Conservation (phyloP, 2,888 invertebrate genomes). For the Branchinecta sandiegonensis region DNA sequence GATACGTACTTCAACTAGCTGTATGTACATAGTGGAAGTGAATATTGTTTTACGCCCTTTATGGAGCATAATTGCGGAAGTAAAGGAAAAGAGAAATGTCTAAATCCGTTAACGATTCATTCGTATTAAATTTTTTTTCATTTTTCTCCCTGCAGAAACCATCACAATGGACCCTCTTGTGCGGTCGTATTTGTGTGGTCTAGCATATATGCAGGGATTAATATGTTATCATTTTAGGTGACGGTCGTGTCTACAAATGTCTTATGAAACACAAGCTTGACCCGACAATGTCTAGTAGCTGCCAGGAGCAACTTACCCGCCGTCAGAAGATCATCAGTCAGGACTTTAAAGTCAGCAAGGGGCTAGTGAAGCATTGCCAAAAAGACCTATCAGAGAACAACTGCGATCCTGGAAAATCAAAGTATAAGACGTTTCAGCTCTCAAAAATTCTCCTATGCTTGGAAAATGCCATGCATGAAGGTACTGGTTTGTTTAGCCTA, state of each 20-base stretch:
- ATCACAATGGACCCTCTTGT: too few species aligned
- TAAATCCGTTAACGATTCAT: too few species aligned
- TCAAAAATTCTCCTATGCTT: conserved; percentile 85
- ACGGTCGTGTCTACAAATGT: conserved; percentile 75
- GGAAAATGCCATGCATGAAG: conserved; percentile 59
- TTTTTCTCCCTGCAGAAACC: too few species aligned
- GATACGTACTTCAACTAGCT: too few species aligned
- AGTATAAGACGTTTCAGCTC: conserved; percentile 64
- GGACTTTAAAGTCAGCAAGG: conserved; percentile 79
- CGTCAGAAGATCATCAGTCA: conserved; percentile 74
- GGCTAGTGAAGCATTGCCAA: conserved; percentile 71
- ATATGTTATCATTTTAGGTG: conserved; percentile 51
- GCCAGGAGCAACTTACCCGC: conserved; percentile 65
- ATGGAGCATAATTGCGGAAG: too few species aligned
- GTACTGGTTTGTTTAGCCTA: conserved; percentile 29
- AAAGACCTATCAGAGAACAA: conserved; percentile 73
- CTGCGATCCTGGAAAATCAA: conserved; percentile 48
- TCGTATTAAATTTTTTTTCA: too few species aligned
- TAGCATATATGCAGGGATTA: too few species aligned
- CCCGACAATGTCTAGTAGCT: conserved; percentile 45
- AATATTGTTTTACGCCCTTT: too few species aligned
- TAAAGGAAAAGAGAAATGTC: too few species aligned
- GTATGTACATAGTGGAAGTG: too few species aligned
- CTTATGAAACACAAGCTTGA: conserved; percentile 66
- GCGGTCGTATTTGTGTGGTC: too few species aligned